Base-by-base conservation (phyloP, 2,113 vertebrate species). In the Lipotes vexillifer region DNA sequence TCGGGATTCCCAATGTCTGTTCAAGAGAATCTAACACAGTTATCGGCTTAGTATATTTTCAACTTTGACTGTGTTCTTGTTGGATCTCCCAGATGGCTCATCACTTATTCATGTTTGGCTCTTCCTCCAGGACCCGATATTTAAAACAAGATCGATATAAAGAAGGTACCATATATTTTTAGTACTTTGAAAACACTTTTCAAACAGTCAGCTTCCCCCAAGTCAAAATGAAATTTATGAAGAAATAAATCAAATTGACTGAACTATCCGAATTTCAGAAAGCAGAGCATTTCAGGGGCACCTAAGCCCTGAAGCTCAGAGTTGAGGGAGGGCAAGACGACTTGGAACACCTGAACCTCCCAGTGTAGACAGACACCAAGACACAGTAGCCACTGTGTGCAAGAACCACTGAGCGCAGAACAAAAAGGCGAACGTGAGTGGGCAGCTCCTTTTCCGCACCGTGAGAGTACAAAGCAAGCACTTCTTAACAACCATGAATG, bases 181-280 rank as follows among this genome's bases (percentile, higher is more conserved):
- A n/a, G 31, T 61, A 63, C 88, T 93, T 93, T 65, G 44, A 89
- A 74, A 63, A 94, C 93, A 83, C 20, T 59, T 74, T 78, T 74
- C 27, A 92, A 17, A 17, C n/a, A 68, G 46, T 46, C 6, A 88
- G 77, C 9, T 74, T 86, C 44, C 81, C 75, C 86, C 38, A 77
- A 88, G 33, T 29, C 57, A 88, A 61, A 68, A 82, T 6, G 90
- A 36, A 93, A 77, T 46, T 63, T 92, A 66, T 49, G 27, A 91
- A 93, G 66, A 77, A 83, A 92, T 23, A 90, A 44, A 82, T 59
- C 14, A 59, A 84, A 25, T 63, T 41, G 68, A 66, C 23, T 11
- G 75, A 95, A 88, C 69, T 66, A 55, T n/a, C 31, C 41, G 1
- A 57, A 63, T 44, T 88, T 55, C 81, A 97, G 89, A 97, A 97